These are phyloP conservation scores for Prolemur simus DNA, from an alignment of 2,113 vertebrate species.

Conservation along the genomic window DNA sequence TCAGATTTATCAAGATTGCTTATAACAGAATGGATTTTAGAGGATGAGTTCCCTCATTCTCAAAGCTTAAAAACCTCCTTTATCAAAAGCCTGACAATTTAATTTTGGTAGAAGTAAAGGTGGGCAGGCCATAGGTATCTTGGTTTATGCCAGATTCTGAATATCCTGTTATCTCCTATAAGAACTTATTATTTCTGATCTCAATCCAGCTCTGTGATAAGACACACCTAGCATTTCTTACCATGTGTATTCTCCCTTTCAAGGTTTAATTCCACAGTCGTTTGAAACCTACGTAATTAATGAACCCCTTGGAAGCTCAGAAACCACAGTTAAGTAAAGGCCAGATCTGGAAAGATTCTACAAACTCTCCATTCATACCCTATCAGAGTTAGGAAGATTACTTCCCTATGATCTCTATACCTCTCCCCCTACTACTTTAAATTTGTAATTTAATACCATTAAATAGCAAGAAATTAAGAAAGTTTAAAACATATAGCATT, in stretches of 20 bases:
- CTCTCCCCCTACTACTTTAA: not conserved
- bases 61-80: not conserved
- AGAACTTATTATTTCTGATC: constrained; percentile 13
- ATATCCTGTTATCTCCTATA: not conserved
- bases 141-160: not conserved
- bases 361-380: not conserved
- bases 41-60: not conserved
- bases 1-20: not conserved
- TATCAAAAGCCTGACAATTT: not conserved
- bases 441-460: not conserved
- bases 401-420: not conserved
- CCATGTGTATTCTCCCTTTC: not conserved
- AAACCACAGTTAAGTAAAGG: not conserved
- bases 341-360: not conserved
- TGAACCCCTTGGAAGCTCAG: not conserved
- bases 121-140: not conserved
- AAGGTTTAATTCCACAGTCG: not conserved
- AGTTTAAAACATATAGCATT: not conserved
- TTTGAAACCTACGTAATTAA: not conserved
- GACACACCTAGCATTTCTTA: not conserved
- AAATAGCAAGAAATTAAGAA: not conserved
- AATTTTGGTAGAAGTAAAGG: not conserved
- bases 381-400: not conserved
- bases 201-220: not conserved
- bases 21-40: not conserved